Conservation (phyloP, 53 echinoderm and acorn worm genomes). For the Zoroaster sp. region DNA sequence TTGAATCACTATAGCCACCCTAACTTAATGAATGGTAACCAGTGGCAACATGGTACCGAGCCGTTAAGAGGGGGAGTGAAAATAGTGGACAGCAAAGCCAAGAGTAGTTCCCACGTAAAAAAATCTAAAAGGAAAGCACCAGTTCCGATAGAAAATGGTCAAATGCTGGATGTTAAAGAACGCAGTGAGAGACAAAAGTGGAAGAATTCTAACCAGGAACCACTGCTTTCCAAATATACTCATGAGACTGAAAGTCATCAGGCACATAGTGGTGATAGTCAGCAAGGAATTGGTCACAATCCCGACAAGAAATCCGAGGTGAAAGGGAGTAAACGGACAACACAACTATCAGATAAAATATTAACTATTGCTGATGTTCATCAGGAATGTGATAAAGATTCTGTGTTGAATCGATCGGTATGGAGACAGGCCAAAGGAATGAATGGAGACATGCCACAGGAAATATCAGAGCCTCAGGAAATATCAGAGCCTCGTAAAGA, state of each 20-base stretch:
- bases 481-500: not conserved
- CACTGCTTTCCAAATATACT: not conserved
- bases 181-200: not conserved
- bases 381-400: not conserved
- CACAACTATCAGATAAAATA: not conserved
- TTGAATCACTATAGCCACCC: slow-evolving; percentile 24
- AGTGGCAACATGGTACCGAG: not conserved
- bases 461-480: not conserved
- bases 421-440: not conserved
- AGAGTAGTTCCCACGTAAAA: not conserved
- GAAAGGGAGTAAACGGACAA: not conserved
- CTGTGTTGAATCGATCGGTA: not conserved
- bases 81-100: not conserved
- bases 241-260: not conserved
- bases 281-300: not conserved
- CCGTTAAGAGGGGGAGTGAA: not conserved
- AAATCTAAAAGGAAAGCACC: not conserved
- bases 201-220: not conserved
- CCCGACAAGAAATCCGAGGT: not conserved
- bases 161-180: not conserved
- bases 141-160: not conserved
- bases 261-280: not conserved
- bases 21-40: slow-evolving; percentile 5
- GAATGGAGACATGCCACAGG: no score
- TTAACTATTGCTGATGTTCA: slow-evolving; percentile 34